phyloP scores from a whole-genome alignment of 2,888 invertebrate species.

The Aproaerema taeniolella region DNA sequence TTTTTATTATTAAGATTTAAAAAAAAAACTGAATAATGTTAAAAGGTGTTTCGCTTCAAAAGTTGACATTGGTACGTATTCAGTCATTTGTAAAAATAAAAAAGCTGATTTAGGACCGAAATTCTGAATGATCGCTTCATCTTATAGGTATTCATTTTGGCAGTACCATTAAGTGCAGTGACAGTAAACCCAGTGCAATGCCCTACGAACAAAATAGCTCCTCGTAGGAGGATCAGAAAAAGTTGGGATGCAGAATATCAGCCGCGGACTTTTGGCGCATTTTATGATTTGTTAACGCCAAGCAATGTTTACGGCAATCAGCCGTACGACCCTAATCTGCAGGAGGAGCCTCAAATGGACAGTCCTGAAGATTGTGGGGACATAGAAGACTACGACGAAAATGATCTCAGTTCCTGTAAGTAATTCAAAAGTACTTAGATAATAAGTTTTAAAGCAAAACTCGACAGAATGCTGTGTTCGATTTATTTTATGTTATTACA shows the following conservation, averaged over 20 bases:
- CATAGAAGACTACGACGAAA: conserved; percentile 68
- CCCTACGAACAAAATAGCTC: conserved; percentile 68
- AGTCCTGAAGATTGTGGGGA: conserved; percentile 60
- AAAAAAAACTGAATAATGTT: too few species aligned
- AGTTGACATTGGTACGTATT: too few species aligned
- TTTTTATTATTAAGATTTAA: too few species aligned
- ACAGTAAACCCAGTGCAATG: conserved; percentile 53
- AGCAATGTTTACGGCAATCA: conserved; percentile 10
- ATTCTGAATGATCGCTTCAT: too few species aligned
- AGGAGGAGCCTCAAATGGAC: conserved; percentile 54
- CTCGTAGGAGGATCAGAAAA: conserved; percentile 38
- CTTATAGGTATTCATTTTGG: conserved; percentile 33
- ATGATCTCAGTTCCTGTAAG: conserved; percentile 60
- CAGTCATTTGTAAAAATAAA: too few species aligned
- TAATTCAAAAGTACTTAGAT: too few species aligned
- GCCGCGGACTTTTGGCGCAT: conserved; percentile 50
- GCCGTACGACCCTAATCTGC: conserved; percentile 27
- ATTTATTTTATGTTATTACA: too few species aligned
- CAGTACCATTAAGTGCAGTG: conserved; percentile 38
- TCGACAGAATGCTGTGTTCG: too few species aligned
- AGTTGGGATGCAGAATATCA: conserved; percentile 18
- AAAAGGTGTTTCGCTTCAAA: too few species aligned
- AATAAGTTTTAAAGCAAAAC: too few species aligned
- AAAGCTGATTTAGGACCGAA: too few species aligned
- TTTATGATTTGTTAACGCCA: conserved; percentile 44